Evolutionary conservation across 2,888 invertebrate species (phyloP).

Genomic region (Penaeus monodon): DNA sequence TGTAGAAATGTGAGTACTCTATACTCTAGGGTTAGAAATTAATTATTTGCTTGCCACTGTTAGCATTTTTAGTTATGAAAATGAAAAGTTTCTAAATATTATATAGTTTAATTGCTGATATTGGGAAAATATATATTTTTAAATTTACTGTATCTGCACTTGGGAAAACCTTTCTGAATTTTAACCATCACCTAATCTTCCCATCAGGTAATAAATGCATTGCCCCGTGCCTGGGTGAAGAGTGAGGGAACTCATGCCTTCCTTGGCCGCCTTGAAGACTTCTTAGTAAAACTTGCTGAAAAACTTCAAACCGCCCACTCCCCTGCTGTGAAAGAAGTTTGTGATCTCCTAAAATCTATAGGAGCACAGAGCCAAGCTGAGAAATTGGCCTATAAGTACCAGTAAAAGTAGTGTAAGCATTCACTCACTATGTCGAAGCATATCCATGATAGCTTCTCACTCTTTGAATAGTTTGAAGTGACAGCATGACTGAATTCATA

Average conservation of each 20-base stretch:
- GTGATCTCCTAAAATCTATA: constrained; percentile 54
- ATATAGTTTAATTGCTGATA: too few species aligned
- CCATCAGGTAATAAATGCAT: constrained; percentile 62
- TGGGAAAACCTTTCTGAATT: not conserved
- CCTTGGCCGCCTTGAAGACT: constrained; percentile 61
- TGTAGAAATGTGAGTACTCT: constrained; percentile 61
- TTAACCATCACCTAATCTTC: too few species aligned
- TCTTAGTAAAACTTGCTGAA: constrained; percentile 49
- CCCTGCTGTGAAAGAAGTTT: constrained; percentile 48
- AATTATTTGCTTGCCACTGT: too few species aligned
- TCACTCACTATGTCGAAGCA: too few species aligned
- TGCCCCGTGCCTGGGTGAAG: constrained; percentile 64
- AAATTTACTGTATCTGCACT: too few species aligned
- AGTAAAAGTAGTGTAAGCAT: constrained; percentile 18
- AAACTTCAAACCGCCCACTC: constrained; percentile 40
- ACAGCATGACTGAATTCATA: not conserved
- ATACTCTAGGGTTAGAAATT: too few species aligned
- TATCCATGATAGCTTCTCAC: not conserved
- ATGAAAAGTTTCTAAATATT: not conserved
- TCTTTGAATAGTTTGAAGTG: not conserved
- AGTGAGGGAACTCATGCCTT: constrained; percentile 61
- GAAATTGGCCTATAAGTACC: constrained; percentile 57
- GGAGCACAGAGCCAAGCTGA: constrained; percentile 51
- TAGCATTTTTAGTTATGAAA: not conserved
- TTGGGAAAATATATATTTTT: too few species aligned